phyloP scores from a whole-genome alignment of 2,113 vertebrate genomes.

The Cromileptes altivelis region DNA sequence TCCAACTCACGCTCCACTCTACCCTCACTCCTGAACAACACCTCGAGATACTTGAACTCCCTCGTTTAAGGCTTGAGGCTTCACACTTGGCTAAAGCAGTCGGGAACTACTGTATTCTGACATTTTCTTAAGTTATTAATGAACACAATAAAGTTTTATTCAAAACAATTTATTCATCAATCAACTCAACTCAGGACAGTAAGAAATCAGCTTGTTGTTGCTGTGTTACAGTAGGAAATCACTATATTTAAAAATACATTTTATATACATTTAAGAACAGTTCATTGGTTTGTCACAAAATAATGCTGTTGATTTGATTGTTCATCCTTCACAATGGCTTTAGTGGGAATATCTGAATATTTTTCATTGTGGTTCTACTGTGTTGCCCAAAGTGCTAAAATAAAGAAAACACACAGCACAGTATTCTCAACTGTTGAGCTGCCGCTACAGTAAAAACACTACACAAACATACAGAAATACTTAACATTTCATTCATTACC shows the following conservation, averaged over 20 bases:
- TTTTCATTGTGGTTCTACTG: conserved; percentile 3
- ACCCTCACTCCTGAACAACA: too few species aligned
- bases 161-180: not conserved
- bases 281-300: conserved; percentile 2
- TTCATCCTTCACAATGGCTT: not conserved
- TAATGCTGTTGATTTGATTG: not conserved
- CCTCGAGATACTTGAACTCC: too few species aligned
- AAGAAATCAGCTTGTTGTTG: conserved; percentile 16
- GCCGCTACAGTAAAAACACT: not conserved
- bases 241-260: conserved; percentile 8
- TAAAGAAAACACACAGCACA: not conserved
- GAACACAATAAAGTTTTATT: not conserved
- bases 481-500: not conserved
- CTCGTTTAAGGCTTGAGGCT: too few species aligned
- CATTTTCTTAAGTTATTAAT: not conserved
- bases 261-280: not conserved
- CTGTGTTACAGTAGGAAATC: conserved; percentile 2
- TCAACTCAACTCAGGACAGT: not conserved
- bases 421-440: conserved; percentile 9
- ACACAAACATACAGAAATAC: not conserved
- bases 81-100: too few species aligned
- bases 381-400: not conserved
- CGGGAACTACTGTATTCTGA: not conserved
- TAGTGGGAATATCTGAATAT: not conserved
- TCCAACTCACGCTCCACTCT: too few species aligned